Evolutionary conservation across 2,888 invertebrate genomes (phyloP).

Genomic region (Elysia crispata): DNA sequence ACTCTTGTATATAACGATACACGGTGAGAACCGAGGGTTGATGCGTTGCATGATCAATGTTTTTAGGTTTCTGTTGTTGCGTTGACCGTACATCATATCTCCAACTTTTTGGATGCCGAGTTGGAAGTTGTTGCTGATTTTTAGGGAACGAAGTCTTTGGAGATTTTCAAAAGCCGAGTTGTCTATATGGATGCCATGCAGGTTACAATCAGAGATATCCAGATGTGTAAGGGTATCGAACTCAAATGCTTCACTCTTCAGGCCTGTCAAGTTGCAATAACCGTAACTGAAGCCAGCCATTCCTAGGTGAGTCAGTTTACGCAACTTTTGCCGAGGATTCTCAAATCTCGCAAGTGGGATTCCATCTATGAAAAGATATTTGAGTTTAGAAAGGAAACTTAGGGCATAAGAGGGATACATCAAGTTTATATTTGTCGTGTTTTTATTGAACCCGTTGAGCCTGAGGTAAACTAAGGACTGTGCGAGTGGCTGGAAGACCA

Average conservation of each 20-base stretch:
- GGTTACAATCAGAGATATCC: constrained; percentile 42
- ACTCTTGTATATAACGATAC: constrained; percentile 21
- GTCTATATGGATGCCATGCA: neutral
- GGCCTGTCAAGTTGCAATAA: constrained; percentile 14
- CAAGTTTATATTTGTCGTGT: neutral
- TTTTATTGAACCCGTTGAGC: constrained; percentile 26
- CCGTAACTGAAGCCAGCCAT: constrained; percentile 14
- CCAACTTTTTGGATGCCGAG: constrained; percentile 39
- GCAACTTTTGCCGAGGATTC: neutral
- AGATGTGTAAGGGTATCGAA: constrained; percentile 13
- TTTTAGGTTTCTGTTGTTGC: constrained; percentile 21
- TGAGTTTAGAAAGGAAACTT: constrained; percentile 25
- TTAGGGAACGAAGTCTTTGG: constrained; percentile 2
- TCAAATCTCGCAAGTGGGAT: constrained; percentile 9
- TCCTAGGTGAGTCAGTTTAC: constrained; percentile 23
- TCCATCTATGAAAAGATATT: constrained; percentile 39
- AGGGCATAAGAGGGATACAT: constrained; percentile 42
- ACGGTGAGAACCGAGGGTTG: constrained; percentile 23
- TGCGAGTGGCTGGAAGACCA: constrained; percentile 26
- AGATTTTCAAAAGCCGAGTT: constrained; percentile 11
- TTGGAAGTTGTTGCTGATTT: constrained; percentile 36
- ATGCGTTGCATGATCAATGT: constrained; percentile 30
- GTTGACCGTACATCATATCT: constrained; percentile 37
- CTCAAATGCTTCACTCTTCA: constrained; percentile 27
- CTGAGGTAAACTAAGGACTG: constrained; percentile 6